Percentiles rank a stretch among this genome's conserved stretches.
Evolutionary conservation across 2,113 vertebrate genomes (phyloP).

Genomic region (Thamnophis sirtalis): DNA sequence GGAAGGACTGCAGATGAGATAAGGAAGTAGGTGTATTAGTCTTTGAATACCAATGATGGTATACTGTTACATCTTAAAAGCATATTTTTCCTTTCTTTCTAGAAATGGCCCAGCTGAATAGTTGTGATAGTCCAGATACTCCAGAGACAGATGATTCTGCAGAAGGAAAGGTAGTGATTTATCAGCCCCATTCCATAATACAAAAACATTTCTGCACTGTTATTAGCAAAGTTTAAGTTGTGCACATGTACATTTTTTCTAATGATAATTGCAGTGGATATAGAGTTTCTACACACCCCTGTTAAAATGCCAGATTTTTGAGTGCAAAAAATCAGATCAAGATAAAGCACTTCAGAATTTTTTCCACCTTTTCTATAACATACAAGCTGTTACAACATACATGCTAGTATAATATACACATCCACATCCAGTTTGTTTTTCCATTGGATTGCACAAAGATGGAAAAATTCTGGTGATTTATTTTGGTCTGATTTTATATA

Average conservation of each 20-base stretch:
- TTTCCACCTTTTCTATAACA: not conserved
- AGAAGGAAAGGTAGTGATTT: slow-evolving; percentile 75
- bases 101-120: slow-evolving; percentile 98
- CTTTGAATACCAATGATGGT: not conserved
- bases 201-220: slow-evolving; percentile 23
- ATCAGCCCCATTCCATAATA: slow-evolving; percentile 43
- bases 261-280: not conserved
- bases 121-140: slow-evolving; percentile 91
- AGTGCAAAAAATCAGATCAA: not conserved
- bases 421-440: not conserved
- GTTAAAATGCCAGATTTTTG: not conserved
- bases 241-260: not conserved
- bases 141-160: slow-evolving; percentile 90
- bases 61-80: slow-evolving; percentile 18
- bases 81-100: slow-evolving; percentile 56
- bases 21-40: not conserved
- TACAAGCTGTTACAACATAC: not conserved
- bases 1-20: not conserved
- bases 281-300: not conserved
- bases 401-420: not conserved
- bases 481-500: not conserved
- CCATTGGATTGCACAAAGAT: not conserved
- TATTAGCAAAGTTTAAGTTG: not conserved
- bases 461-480: not conserved
- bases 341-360: not conserved